phyloP scores from a whole-genome alignment of 2,888 invertebrate genomes.

The Drosophila kanekoi region DNA sequence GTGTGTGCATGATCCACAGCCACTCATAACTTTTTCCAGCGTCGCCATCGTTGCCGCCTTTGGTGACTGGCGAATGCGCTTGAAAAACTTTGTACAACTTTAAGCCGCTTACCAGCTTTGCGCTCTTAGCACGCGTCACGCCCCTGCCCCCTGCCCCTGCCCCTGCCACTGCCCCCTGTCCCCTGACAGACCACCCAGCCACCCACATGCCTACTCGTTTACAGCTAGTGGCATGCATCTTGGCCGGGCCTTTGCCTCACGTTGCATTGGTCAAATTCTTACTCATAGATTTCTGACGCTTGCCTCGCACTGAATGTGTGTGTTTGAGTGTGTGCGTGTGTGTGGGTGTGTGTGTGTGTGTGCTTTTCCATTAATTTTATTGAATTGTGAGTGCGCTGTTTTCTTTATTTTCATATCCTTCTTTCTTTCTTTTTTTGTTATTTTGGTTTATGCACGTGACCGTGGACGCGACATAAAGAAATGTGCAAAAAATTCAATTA shows the following conservation, averaged over 20 bases:
- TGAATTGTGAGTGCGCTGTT: conserved; percentile 51
- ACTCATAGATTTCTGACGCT: conserved; percentile 66
- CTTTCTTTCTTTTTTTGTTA: conserved; percentile 7
- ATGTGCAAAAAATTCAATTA: conserved; percentile 61
- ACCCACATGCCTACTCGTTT: conserved; percentile 10
- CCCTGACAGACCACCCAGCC: too few species aligned
- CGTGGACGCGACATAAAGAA: conserved; percentile 41
- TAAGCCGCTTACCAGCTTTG: conserved; percentile 81
- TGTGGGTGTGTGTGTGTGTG: conserved; percentile 4
- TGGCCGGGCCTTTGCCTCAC: conserved; percentile 35
- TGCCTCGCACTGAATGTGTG: conserved; percentile 10
- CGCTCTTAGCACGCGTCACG: conserved; percentile 71
- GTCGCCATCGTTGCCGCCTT: conserved; percentile 78
- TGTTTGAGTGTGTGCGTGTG: background rate
- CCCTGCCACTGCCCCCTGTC: background rate
- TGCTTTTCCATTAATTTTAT: conserved; percentile 58
- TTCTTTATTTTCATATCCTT: conserved; percentile 15
- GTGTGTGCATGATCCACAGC: conserved; percentile 55
- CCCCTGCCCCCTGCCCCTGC: conserved; percentile 1
- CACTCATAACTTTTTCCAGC: conserved; percentile 74
- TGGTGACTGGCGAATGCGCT: conserved; percentile 81
- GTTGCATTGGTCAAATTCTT: conserved; percentile 57
- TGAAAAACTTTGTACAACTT: conserved; percentile 82
- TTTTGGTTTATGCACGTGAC: conserved; percentile 48
- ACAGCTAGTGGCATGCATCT: conserved; percentile 34